Conservation (phyloP, 35 echinoderm and acorn worm genomes). For the Ophiothrix spiculata region DNA sequence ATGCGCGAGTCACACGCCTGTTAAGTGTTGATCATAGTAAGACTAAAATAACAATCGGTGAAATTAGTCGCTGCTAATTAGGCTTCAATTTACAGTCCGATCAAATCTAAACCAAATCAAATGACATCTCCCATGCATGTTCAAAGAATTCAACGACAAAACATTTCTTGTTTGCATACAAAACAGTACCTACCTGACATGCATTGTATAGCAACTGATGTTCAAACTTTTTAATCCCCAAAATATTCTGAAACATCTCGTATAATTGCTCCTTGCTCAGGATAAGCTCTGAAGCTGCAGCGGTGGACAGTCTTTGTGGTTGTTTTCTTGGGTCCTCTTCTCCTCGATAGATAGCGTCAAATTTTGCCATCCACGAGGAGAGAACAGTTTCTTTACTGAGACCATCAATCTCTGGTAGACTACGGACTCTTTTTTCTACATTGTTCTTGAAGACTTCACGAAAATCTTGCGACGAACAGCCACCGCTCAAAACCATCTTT, state of each 20-base stretch:
- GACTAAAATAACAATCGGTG: no score
- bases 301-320: slow-evolving; percentile 91
- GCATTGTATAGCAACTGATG: slow-evolving; percentile 98
- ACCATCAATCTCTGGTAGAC: slow-evolving; percentile 96
- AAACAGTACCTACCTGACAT: slow-evolving; percentile 90
- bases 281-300: slow-evolving; percentile 95
- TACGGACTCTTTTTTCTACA: slow-evolving; percentile 86
- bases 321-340: slow-evolving; percentile 97
- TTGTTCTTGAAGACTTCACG: slow-evolving; percentile 99
- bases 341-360: slow-evolving; percentile 97
- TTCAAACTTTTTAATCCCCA: slow-evolving; percentile 98
- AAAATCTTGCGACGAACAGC: slow-evolving; percentile 96
- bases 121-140: no score
- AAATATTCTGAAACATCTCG: slow-evolving; percentile 99
- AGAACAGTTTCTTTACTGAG: slow-evolving; percentile 98
- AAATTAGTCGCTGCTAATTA: no score
- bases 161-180: no score
- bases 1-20: no score
- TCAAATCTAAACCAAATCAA: no score
- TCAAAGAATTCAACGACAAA: no score
- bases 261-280: slow-evolving; percentile 98
- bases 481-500: slow-evolving; percentile 95
- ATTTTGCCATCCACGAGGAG: slow-evolving; percentile 99
- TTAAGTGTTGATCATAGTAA: no score
- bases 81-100: no score